These are phyloP conservation scores for Pheosia gnoma DNA, from an alignment of 2,888 invertebrate species.

Conservation along the genomic window DNA sequence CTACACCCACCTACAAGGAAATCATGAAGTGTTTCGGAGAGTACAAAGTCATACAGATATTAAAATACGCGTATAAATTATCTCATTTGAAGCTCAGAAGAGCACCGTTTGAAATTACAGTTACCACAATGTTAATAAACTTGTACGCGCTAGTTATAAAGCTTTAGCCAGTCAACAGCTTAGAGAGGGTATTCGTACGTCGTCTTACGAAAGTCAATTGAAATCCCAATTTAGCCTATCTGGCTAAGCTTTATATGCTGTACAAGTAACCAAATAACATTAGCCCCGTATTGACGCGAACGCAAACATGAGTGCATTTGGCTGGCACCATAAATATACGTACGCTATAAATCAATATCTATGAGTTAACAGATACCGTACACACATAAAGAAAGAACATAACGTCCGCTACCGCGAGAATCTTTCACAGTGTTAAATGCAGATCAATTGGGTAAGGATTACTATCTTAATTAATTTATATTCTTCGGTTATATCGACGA, in stretches of 20 bases:
- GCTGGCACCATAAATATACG: conserved; percentile 21
- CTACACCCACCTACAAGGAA: background rate
- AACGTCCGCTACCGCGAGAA: background rate
- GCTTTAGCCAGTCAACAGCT: conserved; percentile 38
- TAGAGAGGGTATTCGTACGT: conserved; percentile 62
- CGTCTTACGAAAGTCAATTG: conserved; percentile 73
- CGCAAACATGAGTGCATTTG: conserved; percentile 12
- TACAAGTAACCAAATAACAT: conserved; percentile 38
- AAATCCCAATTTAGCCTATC: conserved; percentile 71
- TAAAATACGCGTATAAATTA: background rate
- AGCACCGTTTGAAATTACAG: conserved; percentile 1
- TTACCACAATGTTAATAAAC: background rate
- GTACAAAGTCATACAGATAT: background rate
- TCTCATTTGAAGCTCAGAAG: background rate
- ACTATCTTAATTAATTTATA: no score
- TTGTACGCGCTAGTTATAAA: background rate
- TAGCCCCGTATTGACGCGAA: background rate
- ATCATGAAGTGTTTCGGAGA: background rate
- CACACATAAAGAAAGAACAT: background rate
- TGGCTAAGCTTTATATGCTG: conserved; percentile 55
- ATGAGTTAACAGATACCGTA: conserved; percentile 1
- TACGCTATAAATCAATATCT: conserved; percentile 9
- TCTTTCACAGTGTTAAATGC: no score
- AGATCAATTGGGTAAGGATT: no score
- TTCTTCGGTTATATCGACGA: no score